Conservation (phyloP, 2,797 vertebrate genomes). For the Myotis pilosus region DNA sequence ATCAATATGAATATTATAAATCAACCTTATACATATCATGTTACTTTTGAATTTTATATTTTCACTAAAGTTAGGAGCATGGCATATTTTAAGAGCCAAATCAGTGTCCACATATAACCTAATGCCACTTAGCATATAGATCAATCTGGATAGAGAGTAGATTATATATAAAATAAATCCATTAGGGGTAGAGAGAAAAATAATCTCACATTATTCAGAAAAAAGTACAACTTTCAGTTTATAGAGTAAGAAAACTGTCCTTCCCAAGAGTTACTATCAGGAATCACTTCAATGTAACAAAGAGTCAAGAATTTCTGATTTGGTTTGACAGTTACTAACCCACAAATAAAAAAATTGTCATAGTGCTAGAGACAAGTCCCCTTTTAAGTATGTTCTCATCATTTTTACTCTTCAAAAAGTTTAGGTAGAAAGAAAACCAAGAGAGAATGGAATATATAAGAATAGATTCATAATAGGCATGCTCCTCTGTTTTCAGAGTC, state of each 20-base stretch:
- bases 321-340: not conserved
- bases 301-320: conserved; percentile 39
- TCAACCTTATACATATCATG: not conserved
- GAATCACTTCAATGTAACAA: conserved; percentile 53
- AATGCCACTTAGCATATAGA: not conserved
- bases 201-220: not conserved
- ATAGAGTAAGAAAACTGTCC: not conserved
- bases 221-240: not conserved
- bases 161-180: not conserved
- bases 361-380: not conserved
- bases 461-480: not conserved
- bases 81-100: not conserved
- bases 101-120: not conserved
- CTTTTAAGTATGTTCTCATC: not conserved
- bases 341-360: conserved; percentile 35
- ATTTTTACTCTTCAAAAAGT: conserved; percentile 48
- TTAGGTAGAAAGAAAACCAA: conserved; percentile 34
- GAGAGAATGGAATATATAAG: conserved; percentile 46
- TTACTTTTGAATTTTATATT: not conserved
- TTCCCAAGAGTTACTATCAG: not conserved
- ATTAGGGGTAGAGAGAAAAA: not conserved
- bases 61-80: not conserved
- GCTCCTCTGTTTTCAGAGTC: conserved; percentile 28
- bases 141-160: not conserved
- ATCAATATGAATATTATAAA: not conserved